Conservation (phyloP, 2,797 vertebrate genomes). For the Lindbergichthys nudifrons region DNA sequence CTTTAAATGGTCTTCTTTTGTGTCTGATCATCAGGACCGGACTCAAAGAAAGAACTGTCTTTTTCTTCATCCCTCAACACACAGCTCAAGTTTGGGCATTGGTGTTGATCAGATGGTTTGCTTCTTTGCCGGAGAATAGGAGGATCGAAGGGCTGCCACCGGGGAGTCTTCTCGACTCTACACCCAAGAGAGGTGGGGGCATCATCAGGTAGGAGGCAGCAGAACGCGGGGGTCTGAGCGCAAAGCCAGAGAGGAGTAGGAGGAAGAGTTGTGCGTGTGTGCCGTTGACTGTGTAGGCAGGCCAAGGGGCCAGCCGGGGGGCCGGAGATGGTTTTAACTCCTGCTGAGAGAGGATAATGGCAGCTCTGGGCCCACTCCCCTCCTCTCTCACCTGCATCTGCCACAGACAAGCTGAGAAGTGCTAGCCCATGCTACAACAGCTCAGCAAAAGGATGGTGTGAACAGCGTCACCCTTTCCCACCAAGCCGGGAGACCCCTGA, state of each 20-base stretch:
- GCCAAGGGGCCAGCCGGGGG: slow-evolving; percentile 43
- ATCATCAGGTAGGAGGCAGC: slow-evolving; percentile 73
- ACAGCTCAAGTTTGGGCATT: slow-evolving; percentile 34
- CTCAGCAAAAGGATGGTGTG: slow-evolving; percentile 81
- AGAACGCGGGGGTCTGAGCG: slow-evolving; percentile 57
- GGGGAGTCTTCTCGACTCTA: slow-evolving; percentile 62
- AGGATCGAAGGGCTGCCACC: slow-evolving; percentile 65
- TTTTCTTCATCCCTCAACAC: slow-evolving; percentile 17
- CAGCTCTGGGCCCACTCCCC: slow-evolving; percentile 74
- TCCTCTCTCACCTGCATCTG: slow-evolving; percentile 62
- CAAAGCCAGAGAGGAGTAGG: slow-evolving; percentile 51
- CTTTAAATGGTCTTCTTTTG: slow-evolving; percentile 36
- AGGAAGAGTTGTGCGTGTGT: slow-evolving; percentile 59
- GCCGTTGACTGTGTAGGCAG: slow-evolving; percentile 66
- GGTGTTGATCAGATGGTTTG: slow-evolving; percentile 46
- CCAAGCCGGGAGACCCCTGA: slow-evolving; percentile 70
- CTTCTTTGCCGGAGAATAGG: slow-evolving; percentile 80
- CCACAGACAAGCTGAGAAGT: slow-evolving; percentile 72
- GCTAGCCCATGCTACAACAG: slow-evolving; percentile 62
- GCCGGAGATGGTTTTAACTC: slow-evolving; percentile 57
- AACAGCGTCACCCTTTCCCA: slow-evolving; percentile 64
- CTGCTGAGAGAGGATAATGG: slow-evolving; percentile 86
- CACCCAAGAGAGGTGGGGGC: slow-evolving; percentile 70
- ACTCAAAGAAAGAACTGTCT: slow-evolving; percentile 8
- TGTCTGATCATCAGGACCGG: slow-evolving; percentile 16